These are phyloP conservation scores for Atlantisia rogersi DNA, from an alignment of 2,113 vertebrate genomes.

Conservation along the genomic window DNA sequence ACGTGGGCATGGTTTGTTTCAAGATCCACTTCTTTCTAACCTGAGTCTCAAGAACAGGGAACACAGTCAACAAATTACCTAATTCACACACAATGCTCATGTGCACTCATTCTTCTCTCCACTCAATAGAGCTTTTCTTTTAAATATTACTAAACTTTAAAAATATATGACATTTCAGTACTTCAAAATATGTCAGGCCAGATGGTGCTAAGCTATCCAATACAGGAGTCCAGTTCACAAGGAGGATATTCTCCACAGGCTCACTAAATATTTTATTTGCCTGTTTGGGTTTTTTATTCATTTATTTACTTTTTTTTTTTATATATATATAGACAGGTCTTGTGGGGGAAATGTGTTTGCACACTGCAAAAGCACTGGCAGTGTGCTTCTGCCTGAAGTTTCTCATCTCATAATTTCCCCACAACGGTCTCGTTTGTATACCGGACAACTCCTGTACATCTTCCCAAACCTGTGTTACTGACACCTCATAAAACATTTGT, in stretches of 20 bases:
- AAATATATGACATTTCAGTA: not conserved
- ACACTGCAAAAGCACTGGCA: not conserved
- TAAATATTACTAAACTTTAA: not conserved
- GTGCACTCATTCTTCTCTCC: not conserved
- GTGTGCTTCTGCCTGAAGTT: not conserved
- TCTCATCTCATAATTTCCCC: not conserved
- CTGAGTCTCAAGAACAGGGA: not conserved
- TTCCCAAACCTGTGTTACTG: not conserved
- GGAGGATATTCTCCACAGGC: not conserved
- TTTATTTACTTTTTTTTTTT: not conserved
- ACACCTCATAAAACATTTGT: not conserved
- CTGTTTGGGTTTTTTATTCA: not conserved
- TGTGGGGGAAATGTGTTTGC: not conserved
- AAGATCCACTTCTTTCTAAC: not conserved
- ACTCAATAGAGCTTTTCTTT: not conserved
- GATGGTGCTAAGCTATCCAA: not conserved
- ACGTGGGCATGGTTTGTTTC: not conserved
- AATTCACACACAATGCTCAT: accelerated
- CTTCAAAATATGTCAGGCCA: not conserved
- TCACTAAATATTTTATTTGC: not conserved
- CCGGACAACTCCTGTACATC: not conserved
- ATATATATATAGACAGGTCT: not conserved
- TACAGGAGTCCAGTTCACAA: not conserved
- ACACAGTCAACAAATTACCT: not conserved
- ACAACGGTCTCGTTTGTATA: accelerated